Evolutionary conservation across 2,888 invertebrate genomes (phyloP).

Genomic region (Torymus auratus): DNA sequence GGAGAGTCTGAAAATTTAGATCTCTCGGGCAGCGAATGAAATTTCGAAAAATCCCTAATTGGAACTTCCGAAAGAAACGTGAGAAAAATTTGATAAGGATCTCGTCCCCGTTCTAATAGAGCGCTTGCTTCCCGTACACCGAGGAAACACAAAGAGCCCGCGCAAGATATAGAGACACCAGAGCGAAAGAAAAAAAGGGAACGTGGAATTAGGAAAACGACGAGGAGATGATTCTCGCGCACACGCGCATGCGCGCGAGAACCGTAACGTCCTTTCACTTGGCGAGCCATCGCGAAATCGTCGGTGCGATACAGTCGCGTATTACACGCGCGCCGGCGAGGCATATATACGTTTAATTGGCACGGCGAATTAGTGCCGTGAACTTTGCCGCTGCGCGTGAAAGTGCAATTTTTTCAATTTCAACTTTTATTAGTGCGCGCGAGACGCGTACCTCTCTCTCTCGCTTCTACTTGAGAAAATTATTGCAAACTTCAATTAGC

Average conservation of each 20-base stretch:
- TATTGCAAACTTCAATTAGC: not conserved
- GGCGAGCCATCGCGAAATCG: too few species aligned
- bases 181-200: not conserved
- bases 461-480: not conserved
- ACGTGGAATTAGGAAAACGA: constrained; percentile 26
- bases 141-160: constrained; percentile 9
- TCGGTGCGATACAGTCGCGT: too few species aligned
- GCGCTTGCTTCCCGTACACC: not conserved
- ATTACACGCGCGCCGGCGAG: too few species aligned
- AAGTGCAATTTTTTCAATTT: constrained; percentile 15
- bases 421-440: not conserved
- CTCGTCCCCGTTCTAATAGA: constrained; percentile 14
- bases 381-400: not conserved
- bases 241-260: constrained; percentile 6
- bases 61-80: constrained; percentile 23
- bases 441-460: too few species aligned
- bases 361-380: not conserved
- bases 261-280: constrained; percentile 64
- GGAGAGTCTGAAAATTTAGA: too few species aligned
- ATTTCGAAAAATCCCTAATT: too few species aligned
- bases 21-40: too few species aligned
- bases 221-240: constrained; percentile 12
- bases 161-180: not conserved
- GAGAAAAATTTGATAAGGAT: constrained; percentile 40
- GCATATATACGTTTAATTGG: too few species aligned